Conservation (phyloP, 2,797 vertebrate species). For the Amblyraja radiata region DNA sequence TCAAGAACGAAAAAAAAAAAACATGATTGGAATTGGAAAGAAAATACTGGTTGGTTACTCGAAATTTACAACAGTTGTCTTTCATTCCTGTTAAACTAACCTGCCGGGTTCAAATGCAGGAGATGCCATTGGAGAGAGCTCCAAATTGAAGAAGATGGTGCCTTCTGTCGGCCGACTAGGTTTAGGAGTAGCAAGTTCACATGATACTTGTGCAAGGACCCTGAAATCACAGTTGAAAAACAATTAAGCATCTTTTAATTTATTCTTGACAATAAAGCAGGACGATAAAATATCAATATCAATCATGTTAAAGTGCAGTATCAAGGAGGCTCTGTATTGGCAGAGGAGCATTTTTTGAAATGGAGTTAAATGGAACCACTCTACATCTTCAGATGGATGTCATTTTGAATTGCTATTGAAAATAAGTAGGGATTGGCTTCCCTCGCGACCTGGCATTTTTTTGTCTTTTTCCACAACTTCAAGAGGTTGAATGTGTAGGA, state of each 20-base stretch:
- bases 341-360: not conserved
- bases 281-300: not conserved
- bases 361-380: not conserved
- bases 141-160: conserved; percentile 85
- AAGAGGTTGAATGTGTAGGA: no score
- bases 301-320: not conserved
- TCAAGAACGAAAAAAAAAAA: not conserved
- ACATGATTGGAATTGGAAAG: not conserved
- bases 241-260: not conserved
- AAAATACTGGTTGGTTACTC: not conserved
- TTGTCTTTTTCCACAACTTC: no score
- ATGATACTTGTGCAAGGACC: conserved; percentile 89
- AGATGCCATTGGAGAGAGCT: conserved; percentile 89
- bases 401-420: not conserved
- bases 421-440: not conserved
- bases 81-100: conserved; percentile 50
- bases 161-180: conserved; percentile 85
- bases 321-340: not conserved
- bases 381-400: not conserved
- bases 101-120: conserved; percentile 87
- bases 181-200: conserved; percentile 87
- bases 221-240: conserved; percentile 52
- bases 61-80: not conserved
- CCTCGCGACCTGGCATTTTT: not conserved
- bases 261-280: not conserved